These are phyloP conservation scores for Limnephilus rhombicus DNA, from an alignment of 2,888 invertebrate species.

Conservation along the genomic window DNA sequence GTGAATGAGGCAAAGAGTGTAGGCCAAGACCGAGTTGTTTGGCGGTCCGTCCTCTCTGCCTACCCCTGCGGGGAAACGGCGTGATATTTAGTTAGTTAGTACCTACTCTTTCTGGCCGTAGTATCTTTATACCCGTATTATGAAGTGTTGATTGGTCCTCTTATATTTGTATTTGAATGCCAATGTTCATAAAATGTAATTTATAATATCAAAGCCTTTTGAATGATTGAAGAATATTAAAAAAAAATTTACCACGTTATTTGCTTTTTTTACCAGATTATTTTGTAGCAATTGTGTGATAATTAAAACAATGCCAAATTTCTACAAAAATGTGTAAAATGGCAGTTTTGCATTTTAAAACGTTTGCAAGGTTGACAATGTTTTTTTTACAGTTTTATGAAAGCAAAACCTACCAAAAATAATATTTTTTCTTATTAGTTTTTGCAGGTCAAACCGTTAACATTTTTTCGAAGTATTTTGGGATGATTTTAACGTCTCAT, in stretches of 20 bases:
- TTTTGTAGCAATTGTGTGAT: background rate
- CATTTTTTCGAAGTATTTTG: background rate
- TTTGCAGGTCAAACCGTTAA: too few species aligned
- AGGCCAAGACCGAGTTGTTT: too few species aligned
- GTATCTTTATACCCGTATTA: too few species aligned
- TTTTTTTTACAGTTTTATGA: background rate
- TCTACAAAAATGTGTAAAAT: background rate
- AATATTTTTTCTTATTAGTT: background rate
- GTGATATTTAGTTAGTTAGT: too few species aligned
- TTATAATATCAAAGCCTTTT: background rate
- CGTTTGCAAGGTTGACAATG: too few species aligned
- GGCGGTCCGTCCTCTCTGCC: too few species aligned
- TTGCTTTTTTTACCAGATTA: background rate
- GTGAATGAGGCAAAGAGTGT: too few species aligned
- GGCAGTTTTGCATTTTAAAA: background rate
- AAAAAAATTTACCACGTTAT: background rate
- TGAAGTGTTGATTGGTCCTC: background rate
- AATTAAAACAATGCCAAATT: background rate
- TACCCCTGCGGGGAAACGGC: too few species aligned
- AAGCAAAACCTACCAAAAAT: background rate
- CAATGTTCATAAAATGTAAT: background rate
- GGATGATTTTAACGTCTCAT: background rate
- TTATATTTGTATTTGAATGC: background rate
- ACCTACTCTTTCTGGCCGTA: too few species aligned
- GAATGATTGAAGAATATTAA: background rate